Conservation (phyloP, 2,113 vertebrate genomes). For the Lampris incognitus region DNA sequence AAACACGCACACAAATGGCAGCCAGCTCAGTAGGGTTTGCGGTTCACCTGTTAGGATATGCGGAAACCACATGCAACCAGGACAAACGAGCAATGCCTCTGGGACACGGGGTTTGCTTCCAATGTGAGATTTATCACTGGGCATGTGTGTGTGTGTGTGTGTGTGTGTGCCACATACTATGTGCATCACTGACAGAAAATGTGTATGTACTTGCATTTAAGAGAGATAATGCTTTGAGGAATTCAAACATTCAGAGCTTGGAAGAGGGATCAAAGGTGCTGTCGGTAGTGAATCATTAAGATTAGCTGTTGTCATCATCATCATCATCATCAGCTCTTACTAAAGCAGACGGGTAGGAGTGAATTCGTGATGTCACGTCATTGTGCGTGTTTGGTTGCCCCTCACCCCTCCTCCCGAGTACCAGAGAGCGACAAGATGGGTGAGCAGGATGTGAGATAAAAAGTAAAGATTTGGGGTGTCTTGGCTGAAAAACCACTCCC, state of each 20-base stretch:
- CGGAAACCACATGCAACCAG: constrained; percentile 58
- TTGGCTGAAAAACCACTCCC: constrained; percentile 48
- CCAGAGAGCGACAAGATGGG: neutral
- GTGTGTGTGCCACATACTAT: neutral
- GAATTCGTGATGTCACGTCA: constrained; percentile 38
- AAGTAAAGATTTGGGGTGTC: constrained; percentile 48
- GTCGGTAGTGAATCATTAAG: constrained; percentile 19
- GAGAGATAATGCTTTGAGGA: constrained; percentile 19
- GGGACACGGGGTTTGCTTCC: constrained; percentile 36
- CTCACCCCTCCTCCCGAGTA: neutral
- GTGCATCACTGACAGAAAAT: neutral
- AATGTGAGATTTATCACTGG: constrained; percentile 36
- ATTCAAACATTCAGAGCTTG: constrained; percentile 21
- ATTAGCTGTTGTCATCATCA: constrained; percentile 8
- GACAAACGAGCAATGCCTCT: constrained; percentile 62
- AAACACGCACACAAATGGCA: constrained; percentile 29
- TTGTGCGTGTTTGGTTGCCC: constrained; percentile 7
- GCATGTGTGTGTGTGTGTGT: constrained; percentile 17
- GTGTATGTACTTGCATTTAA: constrained; percentile 18
- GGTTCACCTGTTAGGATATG: constrained; percentile 67
- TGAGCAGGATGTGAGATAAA: constrained; percentile 15
- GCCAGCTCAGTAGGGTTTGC: constrained; percentile 36
- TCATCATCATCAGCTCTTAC: neutral
- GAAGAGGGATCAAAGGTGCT: neutral
- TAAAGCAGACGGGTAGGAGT: constrained; percentile 7